Percentiles rank a stretch among this genome's conserved stretches.
phyloP scores from a whole-genome alignment of 2,797 vertebrate genomes.

The Oreonectes daqikongensis region DNA sequence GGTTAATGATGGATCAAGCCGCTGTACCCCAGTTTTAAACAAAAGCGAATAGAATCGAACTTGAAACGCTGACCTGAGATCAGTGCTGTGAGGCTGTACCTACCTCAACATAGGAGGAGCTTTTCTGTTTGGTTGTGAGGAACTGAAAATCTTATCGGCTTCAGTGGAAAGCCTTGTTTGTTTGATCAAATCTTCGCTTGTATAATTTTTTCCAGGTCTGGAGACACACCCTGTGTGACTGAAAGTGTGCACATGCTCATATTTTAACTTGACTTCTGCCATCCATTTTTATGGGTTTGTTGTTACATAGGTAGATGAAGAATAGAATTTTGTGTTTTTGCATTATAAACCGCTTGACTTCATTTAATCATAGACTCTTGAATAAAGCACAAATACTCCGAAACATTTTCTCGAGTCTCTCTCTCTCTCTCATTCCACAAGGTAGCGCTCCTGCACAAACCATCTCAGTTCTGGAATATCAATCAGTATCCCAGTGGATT shows the following conservation, averaged over 20 bases:
- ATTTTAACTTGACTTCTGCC: slow-evolving; percentile 8
- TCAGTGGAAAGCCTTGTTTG: neutral
- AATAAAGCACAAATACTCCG: slow-evolving; percentile 27
- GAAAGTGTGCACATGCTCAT: neutral
- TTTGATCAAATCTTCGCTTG: neutral
- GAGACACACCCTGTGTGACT: slow-evolving; percentile 4
- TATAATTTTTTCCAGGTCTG: neutral
- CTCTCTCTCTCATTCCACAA: neutral
- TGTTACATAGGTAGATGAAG: slow-evolving; percentile 12
- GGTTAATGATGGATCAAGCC: neutral
- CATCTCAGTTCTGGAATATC: neutral
- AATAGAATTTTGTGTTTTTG: slow-evolving; percentile 1
- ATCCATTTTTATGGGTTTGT: neutral
- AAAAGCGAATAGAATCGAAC: neutral
- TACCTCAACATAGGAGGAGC: slow-evolving; percentile 25
- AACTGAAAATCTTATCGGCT: neutral
- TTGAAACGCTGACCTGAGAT: slow-evolving; percentile 14
- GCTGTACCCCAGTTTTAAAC: slow-evolving; percentile 31
- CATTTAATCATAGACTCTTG: slow-evolving; percentile 1
- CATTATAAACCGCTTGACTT: slow-evolving; percentile 5
- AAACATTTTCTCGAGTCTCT: neutral
- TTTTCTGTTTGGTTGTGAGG: neutral
- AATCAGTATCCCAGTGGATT: too few species aligned
- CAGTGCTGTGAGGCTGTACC: slow-evolving; percentile 22
- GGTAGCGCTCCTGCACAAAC: neutral